Conservation (phyloP, 2,797 vertebrate genomes). For the Phrynocephalus forsythii region DNA sequence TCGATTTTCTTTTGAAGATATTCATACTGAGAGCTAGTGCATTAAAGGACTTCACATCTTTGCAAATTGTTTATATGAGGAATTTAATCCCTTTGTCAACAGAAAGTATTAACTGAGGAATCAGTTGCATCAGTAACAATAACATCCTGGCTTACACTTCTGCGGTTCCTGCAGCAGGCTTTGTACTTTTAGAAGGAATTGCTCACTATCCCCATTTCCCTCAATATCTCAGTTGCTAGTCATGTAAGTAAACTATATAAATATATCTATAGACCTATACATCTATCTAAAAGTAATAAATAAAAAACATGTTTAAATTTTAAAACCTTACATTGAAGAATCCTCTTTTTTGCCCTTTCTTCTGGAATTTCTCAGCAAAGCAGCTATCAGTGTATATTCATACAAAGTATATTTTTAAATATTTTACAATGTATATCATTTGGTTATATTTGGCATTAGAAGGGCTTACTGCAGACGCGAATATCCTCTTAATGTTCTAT, state of each 20-base stretch:
- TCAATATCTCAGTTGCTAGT: constrained; percentile 49
- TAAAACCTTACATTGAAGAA: constrained; percentile 20
- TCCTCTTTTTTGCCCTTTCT: constrained; percentile 45
- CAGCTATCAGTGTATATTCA: constrained; percentile 39
- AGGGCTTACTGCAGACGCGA: constrained; percentile 18
- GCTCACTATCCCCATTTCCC: constrained; percentile 44
- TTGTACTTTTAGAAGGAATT: not conserved
- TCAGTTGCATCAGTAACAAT: not conserved
- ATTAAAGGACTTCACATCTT: not conserved
- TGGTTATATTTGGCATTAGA: not conserved
- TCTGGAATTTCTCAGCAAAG: constrained; percentile 57
- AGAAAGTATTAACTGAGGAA: not conserved
- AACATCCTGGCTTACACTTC: not conserved
- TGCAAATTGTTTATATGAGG: constrained; percentile 31
- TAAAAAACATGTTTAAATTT: constrained; percentile 30
- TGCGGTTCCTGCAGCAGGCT: constrained; percentile 8
- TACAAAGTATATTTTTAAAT: not conserved
- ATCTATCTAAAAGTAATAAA: constrained; percentile 37
- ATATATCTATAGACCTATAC: constrained; percentile 41
- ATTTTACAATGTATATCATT: not conserved
- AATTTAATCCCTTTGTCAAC: not conserved
- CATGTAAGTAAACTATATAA: constrained; percentile 63
- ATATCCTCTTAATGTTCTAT: constrained; percentile 24
- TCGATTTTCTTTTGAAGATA: not conserved
- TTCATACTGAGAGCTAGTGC: not conserved